phyloP scores from a whole-genome alignment of 2,888 invertebrate species.

The Beris morrisii region DNA sequence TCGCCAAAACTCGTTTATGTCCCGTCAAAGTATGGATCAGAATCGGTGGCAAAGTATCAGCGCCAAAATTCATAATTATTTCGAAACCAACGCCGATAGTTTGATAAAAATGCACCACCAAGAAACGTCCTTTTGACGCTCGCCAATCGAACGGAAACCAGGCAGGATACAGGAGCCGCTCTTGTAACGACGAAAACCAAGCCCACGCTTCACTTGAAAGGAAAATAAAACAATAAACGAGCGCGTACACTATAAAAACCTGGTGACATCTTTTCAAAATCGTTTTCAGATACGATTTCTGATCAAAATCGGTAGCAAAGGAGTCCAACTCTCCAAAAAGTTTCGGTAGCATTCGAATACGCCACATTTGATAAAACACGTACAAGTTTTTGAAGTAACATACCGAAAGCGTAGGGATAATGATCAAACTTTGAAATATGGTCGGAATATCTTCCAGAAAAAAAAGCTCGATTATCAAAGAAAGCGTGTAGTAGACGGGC shows the following conservation, averaged over 20 bases:
- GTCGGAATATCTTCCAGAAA: constrained; percentile 43
- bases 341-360: constrained; percentile 43
- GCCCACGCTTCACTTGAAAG: constrained; percentile 44
- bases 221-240: constrained; percentile 46
- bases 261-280: constrained; percentile 43
- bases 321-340: constrained; percentile 45
- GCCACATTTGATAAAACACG: constrained; percentile 45
- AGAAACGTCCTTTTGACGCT: constrained; percentile 41
- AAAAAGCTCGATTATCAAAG: constrained; percentile 46
- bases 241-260: constrained; percentile 45
- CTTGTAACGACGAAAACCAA: constrained; percentile 41
- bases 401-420: constrained; percentile 48
- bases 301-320: constrained; percentile 39
- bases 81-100: constrained; percentile 42
- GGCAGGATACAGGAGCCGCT: constrained; percentile 48
- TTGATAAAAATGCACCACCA: constrained; percentile 45
- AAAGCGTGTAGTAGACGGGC: constrained; percentile 48
- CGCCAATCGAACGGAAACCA: constrained; percentile 49
- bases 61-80: constrained; percentile 45
- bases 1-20: constrained; percentile 47
- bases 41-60: constrained; percentile 51
- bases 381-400: constrained; percentile 50
- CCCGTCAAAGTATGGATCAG: constrained; percentile 48
- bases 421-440: constrained; percentile 49
- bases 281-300: constrained; percentile 41